Base-by-base conservation (phyloP, 2,888 invertebrate genomes). In the Leptopilina drosophilae region DNA sequence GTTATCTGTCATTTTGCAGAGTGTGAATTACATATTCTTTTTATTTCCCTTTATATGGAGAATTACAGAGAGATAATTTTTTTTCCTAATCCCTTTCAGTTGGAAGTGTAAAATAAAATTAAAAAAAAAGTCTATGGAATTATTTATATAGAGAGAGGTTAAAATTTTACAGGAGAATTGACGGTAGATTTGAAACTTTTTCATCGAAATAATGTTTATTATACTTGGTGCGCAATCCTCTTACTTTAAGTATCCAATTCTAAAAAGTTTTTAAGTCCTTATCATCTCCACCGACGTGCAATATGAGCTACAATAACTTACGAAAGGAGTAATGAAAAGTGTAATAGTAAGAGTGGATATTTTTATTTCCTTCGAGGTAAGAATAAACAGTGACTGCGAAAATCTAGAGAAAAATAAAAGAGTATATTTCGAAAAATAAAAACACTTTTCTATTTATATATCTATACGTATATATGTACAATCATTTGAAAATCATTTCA, bases 231-330 rank as follows among this genome's bases (percentile, higher is more conserved):
- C 15, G 11, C 66, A 46, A 67, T 67, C 49, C 49, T 67, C 49
- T 67, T 67, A 67, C 20, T 67, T 49, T 67, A 49, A 67, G 26
- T 49, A 67, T 67, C 67, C 49, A 14, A 49, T 49, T 67, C 20
- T 20, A 49, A 11, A 67, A 67, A 12, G 46, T 67, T 67, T 67
- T 49, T 49, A 67, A 15, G 49, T 46, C 46, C 20, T 49, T 67
- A 67, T 49, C 12, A 67, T 67, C 46, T 49, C 49, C 5, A 9
- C 15, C 20, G 20, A 67, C 20, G 67, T 49, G 20, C 67, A 46
- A 49, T 14, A 42, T 49, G 49, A 67, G 12, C 14, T 67, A 3
- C 20, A 49, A 49, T 67, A 8, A 20, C 20, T 26, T 12, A 20
- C 14, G 46, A 20, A 65, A 65, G 65, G 40, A 42, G 15, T 40